Base-by-base conservation (phyloP, 2,113 vertebrate genomes). In the Entelurus aequoreus region DNA sequence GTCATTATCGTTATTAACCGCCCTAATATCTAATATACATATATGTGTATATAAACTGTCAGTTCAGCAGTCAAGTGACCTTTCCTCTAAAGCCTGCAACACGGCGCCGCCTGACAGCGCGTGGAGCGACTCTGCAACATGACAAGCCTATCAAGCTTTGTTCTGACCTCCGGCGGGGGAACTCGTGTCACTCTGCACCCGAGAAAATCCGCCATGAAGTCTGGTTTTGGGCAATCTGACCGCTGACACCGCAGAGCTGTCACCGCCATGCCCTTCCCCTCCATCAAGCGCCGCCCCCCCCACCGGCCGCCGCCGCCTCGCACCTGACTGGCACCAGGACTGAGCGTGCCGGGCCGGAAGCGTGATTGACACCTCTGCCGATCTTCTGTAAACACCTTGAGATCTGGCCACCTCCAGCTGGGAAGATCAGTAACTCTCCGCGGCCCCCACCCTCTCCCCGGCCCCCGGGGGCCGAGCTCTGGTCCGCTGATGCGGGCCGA, bases 201-300 rank as follows among this genome's bases (percentile, higher is more conserved):
- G 75, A 83, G 85, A 83, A 80, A 78, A 85, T 80, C 72, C 48
- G 62, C 70, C 65, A 59, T 80, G 84, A 87, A 86, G 82, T 87
- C 83, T 88, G 87, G 79, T 88, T 89, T 83, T 79, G 80, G 82
- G 77, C 87, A 73, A 88, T 85, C 82, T 83, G 83, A 87, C 81
- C 85, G 81, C 74, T 88, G 90, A 91, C 87, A 87, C 86, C 80
- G 73, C 68, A 6, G 79, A 89, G 86, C 81, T 89, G 90, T 89
- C 89, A 86, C 58, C 49, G 63, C 59, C 59, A 87, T 89, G 81
- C 82, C 78, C 77, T 80, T 83, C 72, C 63, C 65, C 71, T 84
- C 81, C 73, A 60, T 90, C 85, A 86, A 60, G 55, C 66, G 4
- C 52, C 66, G 74, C 77, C 60, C 69, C 63, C 54, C 13, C 69